phyloP scores from a whole-genome alignment of 2,113 vertebrate species.

The Phalacrocorax aristotelis region DNA sequence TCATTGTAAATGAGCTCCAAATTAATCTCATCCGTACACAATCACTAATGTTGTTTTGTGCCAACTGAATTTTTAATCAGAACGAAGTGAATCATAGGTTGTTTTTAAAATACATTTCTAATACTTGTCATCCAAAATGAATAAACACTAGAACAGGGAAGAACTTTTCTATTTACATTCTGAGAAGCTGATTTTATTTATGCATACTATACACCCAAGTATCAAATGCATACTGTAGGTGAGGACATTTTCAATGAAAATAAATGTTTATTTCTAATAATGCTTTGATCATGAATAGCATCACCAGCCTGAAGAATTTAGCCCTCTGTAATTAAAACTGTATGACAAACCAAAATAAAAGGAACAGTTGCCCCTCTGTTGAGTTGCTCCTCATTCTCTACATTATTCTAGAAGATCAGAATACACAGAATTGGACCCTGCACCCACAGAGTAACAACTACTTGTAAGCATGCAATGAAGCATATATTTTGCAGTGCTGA shows the following conservation, averaged over 20 bases:
- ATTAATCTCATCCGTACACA: constrained; percentile 65
- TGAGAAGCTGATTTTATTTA: constrained; percentile 30
- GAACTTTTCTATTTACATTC: constrained; percentile 48
- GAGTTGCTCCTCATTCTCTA: background rate
- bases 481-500: background rate
- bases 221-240: background rate
- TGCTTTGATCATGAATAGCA: background rate
- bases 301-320: background rate
- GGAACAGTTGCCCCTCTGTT: background rate
- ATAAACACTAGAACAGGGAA: constrained; percentile 37
- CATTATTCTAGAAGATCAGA: background rate
- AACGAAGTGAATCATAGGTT: constrained; percentile 48
- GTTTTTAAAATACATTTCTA: constrained; percentile 66
- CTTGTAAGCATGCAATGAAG: background rate
- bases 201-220: background rate
- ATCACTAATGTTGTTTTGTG: constrained; percentile 53
- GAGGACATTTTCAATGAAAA: background rate
- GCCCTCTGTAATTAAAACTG: background rate
- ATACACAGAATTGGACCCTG: background rate
- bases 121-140: constrained; percentile 46
- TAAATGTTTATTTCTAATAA: background rate
- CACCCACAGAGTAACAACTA: background rate
- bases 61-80: constrained; percentile 61
- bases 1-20: constrained; percentile 66
- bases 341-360: background rate